Conservation (phyloP, 2,113 vertebrate species). For the Irena cyanogastra region DNA sequence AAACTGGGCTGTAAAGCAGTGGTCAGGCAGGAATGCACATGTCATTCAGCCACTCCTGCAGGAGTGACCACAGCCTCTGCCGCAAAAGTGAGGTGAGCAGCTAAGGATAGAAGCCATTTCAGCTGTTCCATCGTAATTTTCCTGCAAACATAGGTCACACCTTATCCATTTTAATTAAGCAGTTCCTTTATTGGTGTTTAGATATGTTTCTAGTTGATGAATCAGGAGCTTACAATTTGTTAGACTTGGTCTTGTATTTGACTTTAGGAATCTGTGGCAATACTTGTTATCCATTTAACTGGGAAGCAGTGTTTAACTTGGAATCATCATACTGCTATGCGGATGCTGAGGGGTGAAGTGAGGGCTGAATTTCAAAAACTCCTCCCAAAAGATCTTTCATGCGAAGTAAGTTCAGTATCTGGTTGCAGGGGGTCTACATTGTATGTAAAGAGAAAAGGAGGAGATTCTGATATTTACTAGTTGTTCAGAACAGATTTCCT, state of each 20-base stretch:
- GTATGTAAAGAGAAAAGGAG: not conserved
- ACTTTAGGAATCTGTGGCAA: not conserved
- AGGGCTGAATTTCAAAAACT: not conserved
- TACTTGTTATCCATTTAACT: conserved; percentile 11
- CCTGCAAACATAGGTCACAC: not conserved
- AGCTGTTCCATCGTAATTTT: not conserved
- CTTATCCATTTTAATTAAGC: not conserved
- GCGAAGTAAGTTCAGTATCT: not conserved
- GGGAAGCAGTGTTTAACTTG: not conserved
- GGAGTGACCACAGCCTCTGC: not conserved
- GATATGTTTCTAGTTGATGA: not conserved
- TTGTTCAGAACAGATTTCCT: not conserved
- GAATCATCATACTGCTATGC: not conserved
- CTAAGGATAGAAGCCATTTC: not conserved
- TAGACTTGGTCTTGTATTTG: not conserved
- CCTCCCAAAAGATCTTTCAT: not conserved
- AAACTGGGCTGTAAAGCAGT: not conserved
- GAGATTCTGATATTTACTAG: not conserved
- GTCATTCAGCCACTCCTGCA: not conserved
- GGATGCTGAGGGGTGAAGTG: not conserved
- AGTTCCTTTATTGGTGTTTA: not conserved
- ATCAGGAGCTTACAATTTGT: not conserved
- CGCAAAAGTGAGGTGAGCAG: not conserved
- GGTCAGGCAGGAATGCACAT: not conserved
- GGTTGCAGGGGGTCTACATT: not conserved